Evolutionary conservation across 92 coral and sea anemone species (phyloP), one percentile per base, ranked within the genome.

Genomic region (Zoanthus gigantus): DNA sequence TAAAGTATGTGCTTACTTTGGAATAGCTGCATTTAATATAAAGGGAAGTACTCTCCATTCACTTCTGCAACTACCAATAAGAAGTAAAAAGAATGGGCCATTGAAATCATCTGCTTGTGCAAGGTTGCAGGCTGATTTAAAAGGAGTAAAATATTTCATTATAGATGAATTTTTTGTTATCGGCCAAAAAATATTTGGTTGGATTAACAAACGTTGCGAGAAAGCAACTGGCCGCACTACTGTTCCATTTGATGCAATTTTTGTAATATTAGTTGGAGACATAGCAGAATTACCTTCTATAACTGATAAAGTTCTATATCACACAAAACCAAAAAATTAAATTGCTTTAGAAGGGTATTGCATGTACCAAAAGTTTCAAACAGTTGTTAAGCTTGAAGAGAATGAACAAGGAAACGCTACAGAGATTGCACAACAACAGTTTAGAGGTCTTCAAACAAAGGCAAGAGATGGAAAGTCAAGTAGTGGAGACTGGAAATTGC

Each of bases 391-490:
- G 68, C 47, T 92, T 48, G 56, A 80, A 78, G 32, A 17, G 0
- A 61, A 61, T 15, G 30, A 61, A 61, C 15, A 44, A 9, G 48
- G 0, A 32, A 32, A 10, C 6, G 47, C 52, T 5, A n/a, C 45
- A 32, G 47, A 14, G 13, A 48, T 7, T 68, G 2, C 73, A 0
- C 92, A 88, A 53, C 30, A 88, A 56, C 83, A 23, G 45, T 90
- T 90, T 86, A 72, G 93, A 65, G 87, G 9, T 44, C 90, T 82
- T 8, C 83, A 72, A 83, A 56, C 76, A 3, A 74, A 84, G 15
- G 86, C 89, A 53, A 87, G 93, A 69, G 90, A 91, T 91, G 93
- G 93, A 8, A 87, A 86, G 52, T 90, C 90, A 63, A 86, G 72
- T 61, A 0, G 79, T n/a, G 88, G 80, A 18, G 90, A 90, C 16